A percentile compares a stretch with the other conserved stretches of the same genome.
Conservation (phyloP, 2,797 vertebrate genomes). For the Chiloscyllium punctatum region DNA sequence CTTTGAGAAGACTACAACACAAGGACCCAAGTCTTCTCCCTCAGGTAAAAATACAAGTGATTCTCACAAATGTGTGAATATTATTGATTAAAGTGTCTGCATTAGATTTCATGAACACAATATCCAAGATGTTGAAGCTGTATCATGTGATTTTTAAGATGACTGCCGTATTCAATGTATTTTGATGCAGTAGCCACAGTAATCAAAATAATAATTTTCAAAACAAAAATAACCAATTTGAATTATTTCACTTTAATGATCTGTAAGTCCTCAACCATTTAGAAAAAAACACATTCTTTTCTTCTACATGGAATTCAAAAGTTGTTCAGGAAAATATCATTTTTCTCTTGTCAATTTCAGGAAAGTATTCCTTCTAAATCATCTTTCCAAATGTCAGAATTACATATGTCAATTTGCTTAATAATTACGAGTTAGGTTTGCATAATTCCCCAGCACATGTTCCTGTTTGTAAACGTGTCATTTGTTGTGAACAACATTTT, state of each 20-base stretch:
- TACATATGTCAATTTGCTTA: background rate
- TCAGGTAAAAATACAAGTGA: slow-evolving; percentile 61
- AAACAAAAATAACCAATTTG: background rate
- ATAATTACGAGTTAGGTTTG: background rate
- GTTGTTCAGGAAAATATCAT: background rate
- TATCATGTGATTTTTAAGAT: slow-evolving; percentile 12
- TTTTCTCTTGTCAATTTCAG: background rate
- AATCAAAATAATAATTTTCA: background rate
- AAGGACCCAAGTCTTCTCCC: slow-evolving; percentile 63
- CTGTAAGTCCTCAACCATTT: background rate
- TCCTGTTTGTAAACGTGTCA: background rate
- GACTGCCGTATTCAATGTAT: background rate
- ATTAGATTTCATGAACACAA: background rate
- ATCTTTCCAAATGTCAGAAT: background rate
- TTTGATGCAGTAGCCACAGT: background rate
- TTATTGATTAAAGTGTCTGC: background rate
- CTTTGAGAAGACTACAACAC: slow-evolving; percentile 61
- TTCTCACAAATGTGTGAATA: background rate
- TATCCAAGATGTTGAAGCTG: background rate
- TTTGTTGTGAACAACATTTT: background rate
- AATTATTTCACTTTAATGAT: background rate
- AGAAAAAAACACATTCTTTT: background rate
- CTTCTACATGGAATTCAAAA: background rate
- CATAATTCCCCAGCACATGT: background rate
- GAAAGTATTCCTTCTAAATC: background rate